Base-by-base conservation (phyloP, 1,140 invertebrate species). In the Caenorhabditis tropicalis region DNA sequence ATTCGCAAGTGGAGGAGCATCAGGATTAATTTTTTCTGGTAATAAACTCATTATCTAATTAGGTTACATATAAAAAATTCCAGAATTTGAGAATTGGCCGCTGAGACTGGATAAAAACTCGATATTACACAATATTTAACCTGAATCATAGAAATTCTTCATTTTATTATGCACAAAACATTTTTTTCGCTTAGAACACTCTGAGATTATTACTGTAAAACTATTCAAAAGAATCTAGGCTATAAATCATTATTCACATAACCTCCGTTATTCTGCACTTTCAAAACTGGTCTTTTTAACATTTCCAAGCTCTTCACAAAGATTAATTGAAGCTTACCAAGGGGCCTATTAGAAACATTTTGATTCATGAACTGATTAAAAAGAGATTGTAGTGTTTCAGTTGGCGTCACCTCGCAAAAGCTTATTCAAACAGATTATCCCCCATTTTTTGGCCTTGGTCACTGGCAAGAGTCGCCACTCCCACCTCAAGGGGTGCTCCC, bases 341-440 rank as follows among this genome's bases (percentile, higher is more conserved):
- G n/a, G n/a, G n/a, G n/a, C 10, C 10, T 65, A 7, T 65, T 33
- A 9, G 65, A 74, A 74, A 74, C 65, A 74, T 74, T 65, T 65
- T 65, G 58, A 65, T 65, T 65, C 58, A 36, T 65, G 58, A 65
- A 65, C 36, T 43, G 65, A 27, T 43, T 43, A 43, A 24, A 74
- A 65, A 16, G 31, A 2, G 16, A 19, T 39, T 65, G 31, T 65
- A 65, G 58, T 65, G 58, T 65, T 65, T 65, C 58, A 65, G n/a
- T 65, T 56, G n/a, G 12, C 58, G n/a, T 74, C 65, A 74, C 29
- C 36, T 74, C 36, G 10, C 33, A 74, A 74, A 74, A 74, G 65
- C 43, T 74, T 74, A 74, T 74, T 43, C 16, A 31, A 43, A 43
- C 43, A 74, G 65, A 74, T 74, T 74, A 74, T 43, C 36, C 65